phyloP scores from a whole-genome alignment of 2,797 vertebrate species.

The Vipera ursinii region DNA sequence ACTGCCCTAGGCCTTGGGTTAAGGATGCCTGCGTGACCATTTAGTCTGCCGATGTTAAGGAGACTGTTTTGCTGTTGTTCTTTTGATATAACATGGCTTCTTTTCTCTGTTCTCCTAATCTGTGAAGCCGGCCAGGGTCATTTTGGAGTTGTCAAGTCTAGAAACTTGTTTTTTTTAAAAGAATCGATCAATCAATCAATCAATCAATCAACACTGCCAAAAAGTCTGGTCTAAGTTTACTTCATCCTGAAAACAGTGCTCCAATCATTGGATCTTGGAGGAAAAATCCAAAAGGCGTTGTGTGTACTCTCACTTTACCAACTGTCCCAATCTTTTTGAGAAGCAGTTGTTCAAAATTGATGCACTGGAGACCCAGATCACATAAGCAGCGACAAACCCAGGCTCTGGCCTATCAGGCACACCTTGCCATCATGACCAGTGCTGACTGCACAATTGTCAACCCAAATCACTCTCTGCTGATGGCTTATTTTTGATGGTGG shows the following conservation, averaged over 20 bases:
- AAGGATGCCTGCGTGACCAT: neutral
- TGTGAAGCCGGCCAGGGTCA: neutral
- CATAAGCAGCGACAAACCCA: neutral
- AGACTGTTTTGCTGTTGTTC: neutral
- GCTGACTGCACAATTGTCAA: neutral
- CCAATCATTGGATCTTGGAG: neutral
- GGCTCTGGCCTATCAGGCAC: too few relatives aligned
- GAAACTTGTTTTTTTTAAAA: neutral
- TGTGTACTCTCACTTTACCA: neutral
- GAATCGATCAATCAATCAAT: too few relatives aligned
- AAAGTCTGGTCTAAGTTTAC: neutral
- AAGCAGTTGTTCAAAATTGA: neutral
- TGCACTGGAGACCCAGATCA: neutral
- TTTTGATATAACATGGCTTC: neutral
- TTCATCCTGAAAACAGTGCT: neutral
- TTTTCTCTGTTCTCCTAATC: neutral
- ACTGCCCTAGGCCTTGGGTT: neutral
- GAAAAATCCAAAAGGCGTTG: neutral
- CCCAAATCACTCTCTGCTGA: constrained; percentile 1
- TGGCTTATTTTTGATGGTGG: constrained; percentile 3
- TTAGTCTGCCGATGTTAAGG: neutral
- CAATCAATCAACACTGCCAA: neutral
- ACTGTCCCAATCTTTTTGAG: neutral
- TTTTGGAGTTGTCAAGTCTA: neutral
- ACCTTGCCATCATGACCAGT: neutral